Conservation (phyloP, 1,140 invertebrate genomes). For the Xylocopa sonorina region DNA sequence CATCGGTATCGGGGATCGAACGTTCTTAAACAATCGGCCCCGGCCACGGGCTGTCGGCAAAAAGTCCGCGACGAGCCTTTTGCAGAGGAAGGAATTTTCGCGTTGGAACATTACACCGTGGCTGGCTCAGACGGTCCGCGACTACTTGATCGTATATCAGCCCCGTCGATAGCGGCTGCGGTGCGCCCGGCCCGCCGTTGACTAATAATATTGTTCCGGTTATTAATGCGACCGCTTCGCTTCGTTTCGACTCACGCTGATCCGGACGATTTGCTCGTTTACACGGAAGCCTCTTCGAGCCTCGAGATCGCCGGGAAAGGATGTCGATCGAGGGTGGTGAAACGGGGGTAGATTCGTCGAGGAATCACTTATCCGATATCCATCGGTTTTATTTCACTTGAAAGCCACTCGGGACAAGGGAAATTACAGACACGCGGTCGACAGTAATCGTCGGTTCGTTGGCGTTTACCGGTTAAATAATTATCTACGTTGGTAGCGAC, state of each 20-base stretch:
- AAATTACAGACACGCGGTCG: not conserved
- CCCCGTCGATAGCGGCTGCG: constrained; percentile 8
- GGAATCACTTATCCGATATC: no score
- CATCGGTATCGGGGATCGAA: constrained; percentile 66
- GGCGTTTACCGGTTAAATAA: constrained; percentile 60
- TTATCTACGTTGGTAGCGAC: constrained; percentile 51
- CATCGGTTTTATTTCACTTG: not conserved
- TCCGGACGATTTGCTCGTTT: not conserved
- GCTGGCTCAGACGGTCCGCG: constrained; percentile 14
- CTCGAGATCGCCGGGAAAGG: not conserved
- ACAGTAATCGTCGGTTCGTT: constrained; percentile 24
- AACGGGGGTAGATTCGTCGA: no score
- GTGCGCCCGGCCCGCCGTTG: not conserved
- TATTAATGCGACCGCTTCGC: constrained; percentile 24
- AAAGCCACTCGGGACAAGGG: not conserved
- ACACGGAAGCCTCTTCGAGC: not conserved
- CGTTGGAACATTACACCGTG: constrained; percentile 36
- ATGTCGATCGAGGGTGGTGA: no score
- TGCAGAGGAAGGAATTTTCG: constrained; percentile 34
- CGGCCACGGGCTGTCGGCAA: constrained; percentile 36
- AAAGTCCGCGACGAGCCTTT: constrained; percentile 49
- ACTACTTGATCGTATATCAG: constrained; percentile 36
- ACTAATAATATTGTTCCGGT: constrained; percentile 26
- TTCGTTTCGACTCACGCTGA: not conserved
- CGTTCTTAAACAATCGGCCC: constrained; percentile 62